Base-by-base conservation (phyloP, 1,140 invertebrate species). In the Linepithema humile region DNA sequence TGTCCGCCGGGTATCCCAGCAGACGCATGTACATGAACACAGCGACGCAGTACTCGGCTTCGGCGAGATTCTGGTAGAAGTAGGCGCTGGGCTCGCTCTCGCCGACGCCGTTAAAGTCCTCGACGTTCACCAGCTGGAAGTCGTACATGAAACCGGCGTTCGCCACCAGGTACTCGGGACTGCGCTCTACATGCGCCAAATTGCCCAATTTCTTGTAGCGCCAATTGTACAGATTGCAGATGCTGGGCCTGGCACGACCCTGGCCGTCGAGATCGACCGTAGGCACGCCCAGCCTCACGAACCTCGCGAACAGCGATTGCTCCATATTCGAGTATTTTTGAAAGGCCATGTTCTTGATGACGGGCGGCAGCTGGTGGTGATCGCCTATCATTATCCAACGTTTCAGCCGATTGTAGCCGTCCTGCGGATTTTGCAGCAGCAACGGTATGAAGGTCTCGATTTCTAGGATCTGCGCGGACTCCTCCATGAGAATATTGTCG, bases 321-420 rank as follows among this genome's bases (percentile, higher is more conserved):
- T 99, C 99, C 99, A 99, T 99, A 92, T 99, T 99, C 6, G 98
- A 99, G 94, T 99, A 99, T 93, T 99, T 99, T 94, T 99, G 99
- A 94, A 99, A 99, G 17, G 99, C 99, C 98, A 99, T 99, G 93
- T 99, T 99, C 94, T 99, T 99, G 48, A 99, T 99, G 10, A 99
- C 98, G 0, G 99, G 99, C 0, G 99, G 99, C 85, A 99, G 95
- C 94, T 99, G 99, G 94, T 99, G 98, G 94, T 99, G 99, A 95
- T 99, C 99, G 6, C 99, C 99, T 91, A 99, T 99, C 99, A 99
- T 99, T 70, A 99, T 99, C 99, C 99, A 99, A 15, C 99, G 96
- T 94, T 99, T 99, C 40, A 99, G 94, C 1, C 99, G 96, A 94
- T 99, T 99, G 57, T 97, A 97, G 2, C 99, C 99, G 92, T 99